Evolutionary conservation across 92 coral and sea anemone genomes (phyloP).

Genomic region (Plumapathes pennacea): DNA sequence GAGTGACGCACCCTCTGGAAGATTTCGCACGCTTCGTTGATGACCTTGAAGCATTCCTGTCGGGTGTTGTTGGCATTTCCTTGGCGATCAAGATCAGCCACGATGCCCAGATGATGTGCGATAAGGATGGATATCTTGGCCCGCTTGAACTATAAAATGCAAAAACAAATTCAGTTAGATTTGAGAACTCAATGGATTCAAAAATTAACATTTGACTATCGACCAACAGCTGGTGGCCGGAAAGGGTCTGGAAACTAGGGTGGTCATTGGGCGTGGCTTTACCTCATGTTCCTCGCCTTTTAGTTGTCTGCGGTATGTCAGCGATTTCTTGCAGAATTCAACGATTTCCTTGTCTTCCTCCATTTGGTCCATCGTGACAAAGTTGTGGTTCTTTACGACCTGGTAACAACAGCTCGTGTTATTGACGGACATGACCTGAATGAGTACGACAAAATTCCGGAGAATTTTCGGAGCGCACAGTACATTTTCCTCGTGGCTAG

Average conservation of each 20-base stretch:
- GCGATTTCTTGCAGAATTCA: constrained; percentile 78
- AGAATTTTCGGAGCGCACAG: no score
- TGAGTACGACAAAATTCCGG: no score
- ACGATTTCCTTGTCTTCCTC: constrained; percentile 93
- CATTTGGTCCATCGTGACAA: constrained; percentile 85
- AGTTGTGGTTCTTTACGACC: constrained; percentile 95
- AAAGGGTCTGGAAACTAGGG: no score
- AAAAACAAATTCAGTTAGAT: background rate
- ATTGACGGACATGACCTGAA: no score
- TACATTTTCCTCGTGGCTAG: no score
- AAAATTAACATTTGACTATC: no score
- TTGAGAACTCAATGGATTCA: no score
- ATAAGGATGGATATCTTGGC: constrained; percentile 75
- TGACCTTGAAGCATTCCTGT: constrained; percentile 59
- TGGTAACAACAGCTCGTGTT: constrained; percentile 37
- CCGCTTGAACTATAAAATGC: background rate
- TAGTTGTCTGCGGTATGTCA: constrained; percentile 73
- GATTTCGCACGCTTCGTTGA: constrained; percentile 86
- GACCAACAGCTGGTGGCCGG: no score
- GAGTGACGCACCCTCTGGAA: constrained; percentile 69
- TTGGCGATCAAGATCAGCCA: constrained; percentile 74
- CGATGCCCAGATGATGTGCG: constrained; percentile 89
- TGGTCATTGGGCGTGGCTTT: no score
- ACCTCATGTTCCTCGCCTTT: constrained; percentile 95
- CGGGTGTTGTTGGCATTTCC: constrained; percentile 47